Base-by-base conservation (phyloP, 2,113 vertebrate genomes). In the Ramphastos sulfuratus region DNA sequence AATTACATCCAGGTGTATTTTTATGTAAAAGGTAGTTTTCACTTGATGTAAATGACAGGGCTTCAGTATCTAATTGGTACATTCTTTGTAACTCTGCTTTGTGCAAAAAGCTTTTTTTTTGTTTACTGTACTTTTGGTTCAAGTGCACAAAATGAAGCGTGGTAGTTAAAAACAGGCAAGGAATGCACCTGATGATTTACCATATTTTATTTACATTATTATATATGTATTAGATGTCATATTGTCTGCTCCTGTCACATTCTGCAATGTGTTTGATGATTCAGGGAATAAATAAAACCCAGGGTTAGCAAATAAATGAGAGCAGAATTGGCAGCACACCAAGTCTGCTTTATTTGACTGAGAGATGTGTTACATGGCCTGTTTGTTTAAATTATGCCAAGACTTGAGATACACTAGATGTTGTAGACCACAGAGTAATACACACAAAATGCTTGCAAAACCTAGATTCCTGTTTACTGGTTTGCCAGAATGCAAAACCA, bases 121-220 rank as follows among this genome's bases (percentile, higher is more conserved):
- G 63, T 95, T 93, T 94, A 63, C 42, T 83, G 17, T 37, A 44
- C 39, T 92, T 94, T 59, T 65, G 33, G 60, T 97, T 96, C 85
- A 85, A 92, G 80, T 31, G 59, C 48, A 79, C 82, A 95, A 85
- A 96, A 95, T 89, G 56, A 95, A 94, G 87, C 85, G 64, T 35
- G 61, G 31, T 76, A 69, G 77, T 92, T 87, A 87, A 94, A 94
- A 93, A n/a, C 60, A 82, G 66, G 61, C 73, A 96, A 76, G 67
- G 83, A 79, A 83, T 7, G 48, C 76, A 96, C 85, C 87, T 95
- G 91, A 93, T 84, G 82, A 94, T 92, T 95, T 95, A 95, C 85
- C 89, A 94, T 92, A 92, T 95, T 97, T 96, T 96, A 95, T 97
- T 96, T 97, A 95, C 63, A 35, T 93, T 94, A 94, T 96, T 96